Evolutionary conservation across 2,113 vertebrate species (phyloP).

Genomic region (Strigops habroptila): DNA sequence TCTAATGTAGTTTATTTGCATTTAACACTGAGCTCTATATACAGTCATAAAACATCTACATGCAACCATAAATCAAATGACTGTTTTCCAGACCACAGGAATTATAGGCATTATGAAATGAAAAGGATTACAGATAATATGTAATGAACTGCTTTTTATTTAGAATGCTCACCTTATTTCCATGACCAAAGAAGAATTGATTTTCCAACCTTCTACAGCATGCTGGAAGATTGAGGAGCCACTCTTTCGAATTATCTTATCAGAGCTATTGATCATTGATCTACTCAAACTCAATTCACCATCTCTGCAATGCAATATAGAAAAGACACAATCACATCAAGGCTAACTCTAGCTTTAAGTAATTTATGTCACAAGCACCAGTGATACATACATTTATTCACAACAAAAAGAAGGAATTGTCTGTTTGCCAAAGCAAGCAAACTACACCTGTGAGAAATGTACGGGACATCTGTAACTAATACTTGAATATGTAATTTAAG

Average conservation of each 20-base stretch:
- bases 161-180: constrained; percentile 83
- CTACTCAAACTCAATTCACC: constrained; percentile 79
- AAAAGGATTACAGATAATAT: background rate
- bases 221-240: constrained; percentile 77
- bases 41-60: background rate
- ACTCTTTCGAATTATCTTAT: constrained; percentile 74
- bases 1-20: background rate
- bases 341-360: background rate
- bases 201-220: constrained; percentile 78
- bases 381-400: background rate
- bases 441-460: background rate
- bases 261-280: constrained; percentile 81
- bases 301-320: constrained; percentile 75
- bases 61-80: constrained; percentile 14
- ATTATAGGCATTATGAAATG: background rate
- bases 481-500: background rate
- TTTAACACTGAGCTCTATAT: background rate
- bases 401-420: background rate
- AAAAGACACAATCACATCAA: constrained; percentile 17
- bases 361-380: background rate
- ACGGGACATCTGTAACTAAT: background rate
- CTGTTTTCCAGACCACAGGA: background rate
- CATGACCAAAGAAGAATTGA: constrained; percentile 84
- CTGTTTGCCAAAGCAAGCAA: background rate
- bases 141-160: background rate